Evolutionary conservation across 2,888 invertebrate species (phyloP), one percentile per base, ranked within the genome.

Genomic region (Digitonthophagus gazella): DNA sequence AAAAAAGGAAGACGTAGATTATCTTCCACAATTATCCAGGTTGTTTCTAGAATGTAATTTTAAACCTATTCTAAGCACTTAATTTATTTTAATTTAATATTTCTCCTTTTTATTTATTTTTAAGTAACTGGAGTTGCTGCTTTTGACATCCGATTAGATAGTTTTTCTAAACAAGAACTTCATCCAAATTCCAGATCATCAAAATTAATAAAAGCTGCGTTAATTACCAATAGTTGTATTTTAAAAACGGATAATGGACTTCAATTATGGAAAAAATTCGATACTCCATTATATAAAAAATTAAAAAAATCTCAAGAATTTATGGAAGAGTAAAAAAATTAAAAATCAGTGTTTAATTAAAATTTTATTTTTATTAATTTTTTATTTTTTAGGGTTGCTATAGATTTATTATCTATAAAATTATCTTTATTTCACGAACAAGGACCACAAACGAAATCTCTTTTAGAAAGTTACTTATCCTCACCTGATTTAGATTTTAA

Each of bases 21-120:
- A 93, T 77, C 80, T 93, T 69, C 87, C 88, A 0, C 87, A 90
- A 78, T 80, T 95, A 15, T 89, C 90, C 54, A 86, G 92, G 71
- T 83, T 95, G 66, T 92, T 90, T 81, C 86, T 95, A 70, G 94
- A 96, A 87, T 84, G 95, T 94, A 86, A 28, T n/a, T 14, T 6
- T 65, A 66, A 58, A 0, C 19, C 0, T 57, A 65, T 65, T 68
- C 64, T 20, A 54, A 63, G 69, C 56, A 44, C n/a, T n/a, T n/a
- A n/a, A n/a, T n/a, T n/a, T n/a, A 28, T 66, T 63, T 67, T 67
- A 19, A 55, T 64, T 11, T 54, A 14, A n/a, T n/a, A n/a, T n/a
- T n/a, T n/a, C n/a, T n/a, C n/a, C n/a, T n/a, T n/a, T 11, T 11
- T 3, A 19, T 18, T 65, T 65, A 15, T 15, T 19, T 86, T 87